These are phyloP conservation scores for Haliclona indistincta DNA, from an alignment of 37 sponge, comb jelly and placozoan genomes.

Conservation along the genomic window DNA sequence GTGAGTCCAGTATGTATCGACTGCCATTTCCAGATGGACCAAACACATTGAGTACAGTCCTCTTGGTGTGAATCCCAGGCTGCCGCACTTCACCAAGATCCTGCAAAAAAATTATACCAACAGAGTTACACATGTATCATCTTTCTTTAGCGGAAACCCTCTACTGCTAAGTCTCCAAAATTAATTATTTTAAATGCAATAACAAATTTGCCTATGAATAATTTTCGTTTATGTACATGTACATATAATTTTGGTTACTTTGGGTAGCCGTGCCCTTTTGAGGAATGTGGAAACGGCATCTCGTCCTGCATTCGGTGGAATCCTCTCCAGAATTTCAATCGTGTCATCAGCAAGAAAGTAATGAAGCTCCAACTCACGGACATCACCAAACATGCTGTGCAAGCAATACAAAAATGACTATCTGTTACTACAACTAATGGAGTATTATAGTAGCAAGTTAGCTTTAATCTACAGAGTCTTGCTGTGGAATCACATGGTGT, in stretches of 20 bases:
- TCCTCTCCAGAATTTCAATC: slow-evolving; percentile 86
- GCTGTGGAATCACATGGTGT: not conserved
- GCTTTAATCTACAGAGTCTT: no score
- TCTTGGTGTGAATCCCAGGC: slow-evolving; percentile 88
- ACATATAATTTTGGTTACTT: slow-evolving; percentile 27
- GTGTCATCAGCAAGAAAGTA: slow-evolving; percentile 98
- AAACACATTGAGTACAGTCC: slow-evolving; percentile 98
- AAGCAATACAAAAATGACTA: not conserved
- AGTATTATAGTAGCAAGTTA: no score
- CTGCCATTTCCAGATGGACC: slow-evolving; percentile 95
- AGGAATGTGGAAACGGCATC: slow-evolving; percentile 94
- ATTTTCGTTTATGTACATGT: not conserved
- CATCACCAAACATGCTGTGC: slow-evolving; percentile 93
- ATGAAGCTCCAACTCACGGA: slow-evolving; percentile 85
- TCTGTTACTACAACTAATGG: not conserved
- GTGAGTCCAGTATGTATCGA: slow-evolving; percentile 85
- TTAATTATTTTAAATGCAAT: not conserved
- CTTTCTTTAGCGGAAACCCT: no score
- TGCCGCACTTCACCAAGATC: slow-evolving; percentile 61
- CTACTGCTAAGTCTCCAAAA: no score
- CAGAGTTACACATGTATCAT: no score
- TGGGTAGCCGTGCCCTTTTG: slow-evolving; percentile 71
- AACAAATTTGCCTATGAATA: not conserved
- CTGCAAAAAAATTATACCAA: slow-evolving; percentile 23
- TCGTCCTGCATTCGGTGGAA: slow-evolving; percentile 87